Evolutionary conservation across 2,888 invertebrate species (phyloP).

Genomic region (Cheilosia grossa): DNA sequence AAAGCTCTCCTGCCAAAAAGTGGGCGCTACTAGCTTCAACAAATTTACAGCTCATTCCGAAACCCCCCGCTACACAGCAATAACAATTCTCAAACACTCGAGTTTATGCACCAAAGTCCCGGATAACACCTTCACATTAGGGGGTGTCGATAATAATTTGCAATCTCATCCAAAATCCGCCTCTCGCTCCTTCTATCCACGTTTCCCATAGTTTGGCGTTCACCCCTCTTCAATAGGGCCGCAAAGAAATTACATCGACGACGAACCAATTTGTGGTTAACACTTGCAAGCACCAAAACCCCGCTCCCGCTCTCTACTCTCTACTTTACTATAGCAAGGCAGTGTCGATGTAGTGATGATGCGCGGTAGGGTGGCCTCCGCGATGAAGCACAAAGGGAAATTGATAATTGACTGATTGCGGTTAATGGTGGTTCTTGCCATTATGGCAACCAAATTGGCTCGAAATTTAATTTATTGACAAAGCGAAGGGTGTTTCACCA

Average conservation of each 20-base stretch:
- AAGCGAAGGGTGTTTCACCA: constrained; percentile 51
- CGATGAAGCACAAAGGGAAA: constrained; percentile 59
- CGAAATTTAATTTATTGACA: constrained; percentile 72
- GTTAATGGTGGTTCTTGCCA: constrained; percentile 73
- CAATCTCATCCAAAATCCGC: constrained; percentile 28
- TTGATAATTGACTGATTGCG: constrained; percentile 74
- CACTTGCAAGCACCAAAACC: constrained; percentile 45
- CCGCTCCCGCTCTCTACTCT: constrained; percentile 4
- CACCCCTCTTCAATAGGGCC: constrained; percentile 21
- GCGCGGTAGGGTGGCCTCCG: constrained; percentile 10
- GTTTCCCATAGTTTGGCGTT: not conserved
- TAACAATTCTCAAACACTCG: not conserved
- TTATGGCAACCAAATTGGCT: constrained; percentile 70
- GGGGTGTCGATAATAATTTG: constrained; percentile 59
- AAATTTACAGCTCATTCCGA: no score
- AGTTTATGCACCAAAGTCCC: not conserved
- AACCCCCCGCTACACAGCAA: no score
- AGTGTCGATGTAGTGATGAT: constrained; percentile 15
- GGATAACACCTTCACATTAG: constrained; percentile 19
- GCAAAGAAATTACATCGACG: constrained; percentile 48
- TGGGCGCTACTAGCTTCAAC: no score
- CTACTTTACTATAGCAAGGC: constrained; percentile 9
- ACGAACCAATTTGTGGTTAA: constrained; percentile 72
- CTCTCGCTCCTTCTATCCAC: constrained; percentile 9
- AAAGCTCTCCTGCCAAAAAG: no score